Evolutionary conservation across 2,113 vertebrate species (phyloP), one percentile per base, ranked within the genome.

Genomic region (Amphiprion ocellaris): DNA sequence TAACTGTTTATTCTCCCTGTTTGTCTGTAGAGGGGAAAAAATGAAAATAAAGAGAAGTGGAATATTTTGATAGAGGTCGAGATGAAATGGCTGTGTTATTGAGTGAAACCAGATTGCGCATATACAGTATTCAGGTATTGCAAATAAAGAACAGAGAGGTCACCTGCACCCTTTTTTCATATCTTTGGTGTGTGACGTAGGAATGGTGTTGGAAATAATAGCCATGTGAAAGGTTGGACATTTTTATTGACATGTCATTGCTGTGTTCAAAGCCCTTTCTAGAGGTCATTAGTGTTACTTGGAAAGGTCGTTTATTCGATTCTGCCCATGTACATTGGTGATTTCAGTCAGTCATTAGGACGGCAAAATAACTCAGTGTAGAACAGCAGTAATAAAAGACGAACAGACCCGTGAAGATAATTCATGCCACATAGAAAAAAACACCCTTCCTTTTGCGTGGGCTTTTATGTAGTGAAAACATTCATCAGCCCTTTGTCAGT

Each of bases 401-500:
- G 7, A 26, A 69, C 49, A 58, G 28, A 62, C 49, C 53, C 47
- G 14, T 75, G 59, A 62, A 62, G 59, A 72, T 85, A 49, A 87
- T 77, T 77, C 52, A 78, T 50, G 72, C 30, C 30, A 39, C 44
- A 52, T 10, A 70, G 67, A 44, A 72, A 74, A 75, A 49, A 72
- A 74, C 72, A 41, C 53, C n/a, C 66, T 60, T 68, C 54, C 59
- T 74, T 79, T 79, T 59, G 56, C 41, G 37, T 69, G 37, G 46
- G 54, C 49, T 83, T 85, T 86, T 67, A 79, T 83, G 74, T 55
- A 56, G 68, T 59, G 23, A 74, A 74, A 84, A 75, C 66, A 83
- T 83, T 62, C 44, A 83, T 79, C 83, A 83, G 64, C n/a, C 69
- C 79, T 82, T 73, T 80, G 74, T 72, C 77, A 84, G 69, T 55